phyloP scores from a whole-genome alignment of 2,888 invertebrate species.

The Barypeithes pellucidus region DNA sequence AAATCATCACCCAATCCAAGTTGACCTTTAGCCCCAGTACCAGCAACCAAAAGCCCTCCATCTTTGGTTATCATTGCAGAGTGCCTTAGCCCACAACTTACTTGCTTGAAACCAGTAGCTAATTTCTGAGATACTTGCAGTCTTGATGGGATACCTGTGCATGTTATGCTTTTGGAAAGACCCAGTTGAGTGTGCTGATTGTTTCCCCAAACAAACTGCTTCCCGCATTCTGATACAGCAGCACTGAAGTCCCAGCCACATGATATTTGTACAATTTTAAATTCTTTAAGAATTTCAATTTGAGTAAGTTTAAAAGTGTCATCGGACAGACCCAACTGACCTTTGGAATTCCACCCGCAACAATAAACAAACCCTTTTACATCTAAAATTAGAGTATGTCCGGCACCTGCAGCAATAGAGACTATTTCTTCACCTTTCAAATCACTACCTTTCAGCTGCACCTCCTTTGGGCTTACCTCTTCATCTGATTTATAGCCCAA shows the following conservation, averaged over 20 bases:
- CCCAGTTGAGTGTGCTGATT: slow-evolving; percentile 86
- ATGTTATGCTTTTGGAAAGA: slow-evolving; percentile 70
- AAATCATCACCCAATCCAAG: slow-evolving; percentile 75
- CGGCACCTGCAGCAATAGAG: slow-evolving; percentile 83
- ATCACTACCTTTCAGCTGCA: slow-evolving; percentile 63
- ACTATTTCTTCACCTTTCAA: slow-evolving; percentile 72
- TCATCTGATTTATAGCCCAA: slow-evolving; percentile 80
- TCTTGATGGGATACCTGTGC: slow-evolving; percentile 69
- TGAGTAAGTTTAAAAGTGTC: slow-evolving; percentile 74
- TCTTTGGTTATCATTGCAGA: slow-evolving; percentile 78
- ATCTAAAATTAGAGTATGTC: slow-evolving; percentile 82
- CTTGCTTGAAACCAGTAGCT: slow-evolving; percentile 72
- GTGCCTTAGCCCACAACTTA: slow-evolving; percentile 82
- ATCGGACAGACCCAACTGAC: slow-evolving; percentile 78
- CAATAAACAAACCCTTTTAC: slow-evolving; percentile 79
- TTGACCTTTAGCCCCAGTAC: slow-evolving; percentile 80
- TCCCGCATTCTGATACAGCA: slow-evolving; percentile 79
- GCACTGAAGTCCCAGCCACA: slow-evolving; percentile 91
- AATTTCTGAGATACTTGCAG: slow-evolving; percentile 69
- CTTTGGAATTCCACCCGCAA: slow-evolving; percentile 86
- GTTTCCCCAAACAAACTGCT: slow-evolving; percentile 88
- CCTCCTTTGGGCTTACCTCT: slow-evolving; percentile 74
- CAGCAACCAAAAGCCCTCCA: slow-evolving; percentile 77
- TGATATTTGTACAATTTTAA: slow-evolving; percentile 76
- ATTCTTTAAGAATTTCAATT: slow-evolving; percentile 74